Evolutionary conservation across 2,113 vertebrate species (phyloP), one percentile per base, ranked within the genome.

Genomic region (Phainopepla nitens): DNA sequence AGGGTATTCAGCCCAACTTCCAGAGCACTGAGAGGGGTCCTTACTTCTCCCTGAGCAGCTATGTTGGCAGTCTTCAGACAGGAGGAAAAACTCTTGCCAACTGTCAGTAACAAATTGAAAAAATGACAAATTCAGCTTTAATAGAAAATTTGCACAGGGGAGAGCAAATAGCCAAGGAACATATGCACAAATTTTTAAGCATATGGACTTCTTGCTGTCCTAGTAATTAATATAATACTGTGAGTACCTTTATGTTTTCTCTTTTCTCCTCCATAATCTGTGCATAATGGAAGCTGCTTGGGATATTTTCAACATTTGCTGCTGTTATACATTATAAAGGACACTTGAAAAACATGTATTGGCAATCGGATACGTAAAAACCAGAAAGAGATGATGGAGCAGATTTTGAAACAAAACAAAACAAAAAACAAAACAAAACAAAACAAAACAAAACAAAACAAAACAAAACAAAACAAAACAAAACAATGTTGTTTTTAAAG

Each of bases 191-290:
- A 83, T 78, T 97, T 96, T 96, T 94, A 96, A 96, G 54, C 91
- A 79, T 97, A 96, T 96, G 96, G 95, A 91, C 85, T 96, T 91
- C 80, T 91, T 93, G 58, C 72, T 92, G 71, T 94, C 94, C 82
- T 93, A 94, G 89, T 92, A 96, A 97, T 97, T 97, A 96, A 97
- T 97, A 94, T 81, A 87, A 94, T 97, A 95, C 62, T 93, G 35
- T 84, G 79, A 87, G 58, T 64, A 19, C 39, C n/a, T 94, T 96
- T 86, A 81, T 47, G 36, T 88, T 86, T 19, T 70, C 18, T 69
- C 9, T 70, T 66, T 82, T 92, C 93, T 66, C 8, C 19, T 85
- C 45, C 11, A 20, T 94, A 82, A 89, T 89, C 33, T 83, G 12
- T 68, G 10, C 33, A 31, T 57, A 83, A 39, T 76, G 58, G 57